phyloP scores from a whole-genome alignment of 2,888 invertebrate species.

The Dascillus cervinus region DNA sequence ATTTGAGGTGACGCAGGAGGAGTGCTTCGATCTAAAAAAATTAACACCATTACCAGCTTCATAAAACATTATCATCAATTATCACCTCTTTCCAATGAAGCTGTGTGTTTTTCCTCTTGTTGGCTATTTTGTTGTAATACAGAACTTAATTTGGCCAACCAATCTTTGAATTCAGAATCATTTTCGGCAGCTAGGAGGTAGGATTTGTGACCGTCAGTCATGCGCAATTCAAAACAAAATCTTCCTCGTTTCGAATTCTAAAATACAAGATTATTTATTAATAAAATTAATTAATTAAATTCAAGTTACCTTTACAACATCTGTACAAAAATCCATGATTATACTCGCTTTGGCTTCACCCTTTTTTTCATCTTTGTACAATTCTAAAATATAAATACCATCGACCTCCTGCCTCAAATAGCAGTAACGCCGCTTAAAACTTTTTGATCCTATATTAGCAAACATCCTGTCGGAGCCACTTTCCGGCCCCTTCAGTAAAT shows the following conservation, averaged over 20 bases:
- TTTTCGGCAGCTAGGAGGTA: slow-evolving; percentile 81
- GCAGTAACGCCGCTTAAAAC: slow-evolving; percentile 86
- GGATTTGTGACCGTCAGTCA: slow-evolving; percentile 78
- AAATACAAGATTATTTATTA: too few relatives aligned
- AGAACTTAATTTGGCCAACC: slow-evolving; percentile 74
- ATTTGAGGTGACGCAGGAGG: slow-evolving; percentile 54
- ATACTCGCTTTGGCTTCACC: slow-evolving; percentile 86
- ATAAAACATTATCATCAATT: slow-evolving; percentile 1
- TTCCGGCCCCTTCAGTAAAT: slow-evolving; percentile 86
- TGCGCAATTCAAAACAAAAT: slow-evolving; percentile 80
- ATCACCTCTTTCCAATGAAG: slow-evolving; percentile 53
- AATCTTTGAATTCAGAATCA: slow-evolving; percentile 74
- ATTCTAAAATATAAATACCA: slow-evolving; percentile 83
- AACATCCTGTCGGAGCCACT: slow-evolving; percentile 85
- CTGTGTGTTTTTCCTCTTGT: slow-evolving; percentile 69
- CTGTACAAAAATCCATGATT: slow-evolving; percentile 89
- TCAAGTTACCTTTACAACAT: slow-evolving; percentile 73
- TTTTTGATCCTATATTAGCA: slow-evolving; percentile 84
- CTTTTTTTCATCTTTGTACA: slow-evolving; percentile 90
- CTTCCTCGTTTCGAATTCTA: slow-evolving; percentile 79
- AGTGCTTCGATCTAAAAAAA: slow-evolving; percentile 40
- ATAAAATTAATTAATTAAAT: too few relatives aligned
- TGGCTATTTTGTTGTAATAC: slow-evolving; percentile 78
- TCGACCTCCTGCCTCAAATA: slow-evolving; percentile 85
- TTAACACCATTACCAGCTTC: too few relatives aligned